These are phyloP conservation scores for Microcebus murinus DNA, from an alignment of 2,113 vertebrate species.

Conservation along the genomic window DNA sequence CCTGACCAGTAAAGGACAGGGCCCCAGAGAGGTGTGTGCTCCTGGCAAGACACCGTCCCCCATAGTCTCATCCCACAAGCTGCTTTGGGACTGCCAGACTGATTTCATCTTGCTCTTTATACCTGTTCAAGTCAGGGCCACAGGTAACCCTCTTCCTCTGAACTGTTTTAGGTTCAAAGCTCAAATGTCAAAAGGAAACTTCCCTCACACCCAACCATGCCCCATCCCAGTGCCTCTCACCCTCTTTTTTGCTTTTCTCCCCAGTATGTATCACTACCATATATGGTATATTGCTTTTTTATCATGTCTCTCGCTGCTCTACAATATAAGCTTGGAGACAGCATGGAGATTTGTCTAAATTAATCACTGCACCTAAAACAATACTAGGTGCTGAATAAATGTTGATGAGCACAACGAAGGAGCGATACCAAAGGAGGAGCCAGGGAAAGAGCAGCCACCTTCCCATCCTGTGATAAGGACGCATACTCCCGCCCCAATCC, in stretches of 20 bases:
- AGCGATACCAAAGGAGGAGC: neutral
- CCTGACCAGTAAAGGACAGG: neutral
- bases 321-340: neutral
- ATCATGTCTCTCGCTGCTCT: neutral
- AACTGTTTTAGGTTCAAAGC: neutral
- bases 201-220: neutral
- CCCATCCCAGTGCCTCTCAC: neutral
- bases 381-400: neutral
- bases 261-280: neutral
- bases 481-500: neutral
- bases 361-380: neutral
- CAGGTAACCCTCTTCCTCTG: neutral
- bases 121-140: neutral
- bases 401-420: neutral
- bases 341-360: neutral
- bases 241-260: neutral
- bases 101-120: neutral
- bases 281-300: neutral
- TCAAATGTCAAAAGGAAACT: neutral
- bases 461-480: neutral
- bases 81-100: neutral
- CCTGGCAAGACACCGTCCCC: neutral
- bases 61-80: neutral
- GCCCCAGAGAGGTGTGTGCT: neutral
- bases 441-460: neutral